Evolutionary conservation across 2,113 vertebrate species (phyloP).

Genomic region (Anolis sagrei): DNA sequence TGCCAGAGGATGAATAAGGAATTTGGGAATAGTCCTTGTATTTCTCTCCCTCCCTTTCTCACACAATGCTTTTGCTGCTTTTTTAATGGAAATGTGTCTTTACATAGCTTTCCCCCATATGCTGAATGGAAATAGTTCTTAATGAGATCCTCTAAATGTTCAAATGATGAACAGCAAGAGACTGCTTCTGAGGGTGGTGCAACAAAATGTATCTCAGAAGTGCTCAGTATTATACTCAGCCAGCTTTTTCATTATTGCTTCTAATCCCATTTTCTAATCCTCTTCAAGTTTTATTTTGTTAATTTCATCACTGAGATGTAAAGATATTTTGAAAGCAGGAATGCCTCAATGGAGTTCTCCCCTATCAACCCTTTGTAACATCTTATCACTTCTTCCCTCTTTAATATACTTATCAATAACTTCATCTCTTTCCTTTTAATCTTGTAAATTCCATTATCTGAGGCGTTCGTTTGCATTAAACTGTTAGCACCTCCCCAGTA

Average conservation of each 20-base stretch:
- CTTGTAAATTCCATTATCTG: conserved; percentile 71
- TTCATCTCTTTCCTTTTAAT: conserved; percentile 61
- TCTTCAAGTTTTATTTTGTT: neutral
- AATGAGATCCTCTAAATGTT: neutral
- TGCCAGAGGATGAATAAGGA: neutral
- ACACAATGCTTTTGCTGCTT: neutral
- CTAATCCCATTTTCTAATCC: conserved; percentile 5
- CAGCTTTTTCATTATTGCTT: neutral
- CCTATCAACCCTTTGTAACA: conserved; percentile 38
- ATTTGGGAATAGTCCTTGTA: neutral
- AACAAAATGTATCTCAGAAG: neutral
- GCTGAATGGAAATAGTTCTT: neutral
- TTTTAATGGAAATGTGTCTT: neutral
- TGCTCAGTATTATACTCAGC: neutral
- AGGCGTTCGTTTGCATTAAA: conserved; percentile 60
- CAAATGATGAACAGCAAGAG: neutral
- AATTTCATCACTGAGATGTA: conserved; percentile 33
- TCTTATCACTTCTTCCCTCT: neutral
- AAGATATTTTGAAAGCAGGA: conserved; percentile 36
- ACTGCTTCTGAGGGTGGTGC: neutral
- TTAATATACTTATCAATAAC: conserved; percentile 61
- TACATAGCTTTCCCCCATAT: neutral
- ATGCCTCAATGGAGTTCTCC: neutral
- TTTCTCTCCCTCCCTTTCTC: neutral
- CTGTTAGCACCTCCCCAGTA: conserved; percentile 62